phyloP scores from a whole-genome alignment of 2,113 vertebrate species.

The Tamias sibiricus region DNA sequence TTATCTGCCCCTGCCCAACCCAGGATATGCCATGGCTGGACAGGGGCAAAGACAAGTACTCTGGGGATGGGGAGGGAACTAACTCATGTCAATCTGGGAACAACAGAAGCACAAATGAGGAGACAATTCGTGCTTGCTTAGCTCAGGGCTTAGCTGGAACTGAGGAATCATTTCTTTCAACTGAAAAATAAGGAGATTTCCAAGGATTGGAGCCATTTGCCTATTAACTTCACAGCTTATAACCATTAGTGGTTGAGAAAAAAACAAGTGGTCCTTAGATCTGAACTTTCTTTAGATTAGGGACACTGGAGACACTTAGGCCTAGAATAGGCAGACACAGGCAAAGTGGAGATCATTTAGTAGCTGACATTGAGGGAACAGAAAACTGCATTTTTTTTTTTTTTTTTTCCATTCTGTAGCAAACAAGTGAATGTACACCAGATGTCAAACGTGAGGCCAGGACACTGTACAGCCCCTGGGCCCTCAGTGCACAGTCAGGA shows the following conservation, averaged over 20 bases:
- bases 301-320: neutral
- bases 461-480: neutral
- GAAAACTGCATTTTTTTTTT: neutral
- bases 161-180: neutral
- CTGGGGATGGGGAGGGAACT: neutral
- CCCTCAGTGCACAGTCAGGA: neutral
- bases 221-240: neutral
- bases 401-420: neutral
- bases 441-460: neutral
- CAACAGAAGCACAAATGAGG: neutral
- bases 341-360: neutral
- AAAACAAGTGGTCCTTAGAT: slow-evolving; percentile 7
- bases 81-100: neutral
- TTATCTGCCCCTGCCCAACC: too few species aligned
- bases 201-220: neutral
- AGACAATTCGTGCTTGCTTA: neutral
- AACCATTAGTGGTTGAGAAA: neutral
- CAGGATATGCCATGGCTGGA: neutral
- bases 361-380: neutral
- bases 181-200: neutral
- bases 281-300: neutral
- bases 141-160: neutral
- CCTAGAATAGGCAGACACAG: neutral
- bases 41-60: neutral
- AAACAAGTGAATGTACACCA: neutral